phyloP scores from a whole-genome alignment of 1,140 invertebrate species.

The Caenorhabditis inopinata region DNA sequence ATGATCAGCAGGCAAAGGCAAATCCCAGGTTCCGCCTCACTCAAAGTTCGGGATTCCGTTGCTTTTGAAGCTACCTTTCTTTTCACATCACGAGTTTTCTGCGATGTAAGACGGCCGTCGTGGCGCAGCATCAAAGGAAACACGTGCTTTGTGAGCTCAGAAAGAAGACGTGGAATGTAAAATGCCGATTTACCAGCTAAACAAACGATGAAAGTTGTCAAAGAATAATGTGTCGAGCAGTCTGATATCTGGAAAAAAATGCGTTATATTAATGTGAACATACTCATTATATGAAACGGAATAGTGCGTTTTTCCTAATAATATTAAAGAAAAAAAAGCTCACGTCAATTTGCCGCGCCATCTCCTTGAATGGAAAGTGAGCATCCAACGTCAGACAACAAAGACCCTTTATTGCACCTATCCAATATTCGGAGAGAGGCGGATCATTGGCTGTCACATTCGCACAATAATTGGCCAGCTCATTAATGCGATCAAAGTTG shows the following conservation, averaged over 20 bases:
- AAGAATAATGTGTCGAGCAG: constrained; percentile 31
- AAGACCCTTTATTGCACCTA: constrained; percentile 20
- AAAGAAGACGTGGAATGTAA: neutral
- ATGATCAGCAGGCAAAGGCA: constrained; percentile 33
- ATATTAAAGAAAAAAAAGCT: too few relatives aligned
- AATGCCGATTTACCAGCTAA: constrained; percentile 37
- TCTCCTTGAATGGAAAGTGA: neutral
- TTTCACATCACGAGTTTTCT: neutral
- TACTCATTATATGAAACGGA: too few relatives aligned
- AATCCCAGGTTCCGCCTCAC: neutral
- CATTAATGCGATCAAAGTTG: constrained; percentile 35
- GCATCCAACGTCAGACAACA: neutral
- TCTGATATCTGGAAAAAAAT: constrained; percentile 31
- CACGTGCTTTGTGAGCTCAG: neutral
- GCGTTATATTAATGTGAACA: too few relatives aligned
- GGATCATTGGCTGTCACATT: constrained; percentile 34
- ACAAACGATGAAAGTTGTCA: constrained; percentile 33
- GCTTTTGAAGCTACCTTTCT: neutral
- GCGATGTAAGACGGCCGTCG: neutral
- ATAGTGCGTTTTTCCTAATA: too few relatives aligned
- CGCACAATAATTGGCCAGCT: constrained; percentile 39
- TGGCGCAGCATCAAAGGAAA: neutral
- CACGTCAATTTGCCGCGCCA: constrained; percentile 19
- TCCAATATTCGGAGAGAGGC: constrained; percentile 36
- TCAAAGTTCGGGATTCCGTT: neutral